These are phyloP conservation scores for Gymnothorax javanicus DNA, from an alignment of 2,797 vertebrate genomes.

Conservation along the genomic window DNA sequence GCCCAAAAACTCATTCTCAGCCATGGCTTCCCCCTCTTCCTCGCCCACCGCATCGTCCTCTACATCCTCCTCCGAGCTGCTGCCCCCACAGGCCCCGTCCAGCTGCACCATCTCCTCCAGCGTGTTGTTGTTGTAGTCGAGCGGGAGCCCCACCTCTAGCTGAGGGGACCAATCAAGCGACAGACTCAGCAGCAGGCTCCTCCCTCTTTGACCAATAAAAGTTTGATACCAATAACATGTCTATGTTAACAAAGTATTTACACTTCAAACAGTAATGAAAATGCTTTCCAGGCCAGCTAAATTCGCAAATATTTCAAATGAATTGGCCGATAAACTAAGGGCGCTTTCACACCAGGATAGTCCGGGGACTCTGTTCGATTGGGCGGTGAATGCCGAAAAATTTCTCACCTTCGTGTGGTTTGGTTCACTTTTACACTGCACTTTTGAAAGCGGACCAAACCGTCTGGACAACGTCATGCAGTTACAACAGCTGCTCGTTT, in stretches of 20 bases:
- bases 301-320: neutral
- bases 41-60: constrained; percentile 61
- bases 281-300: neutral
- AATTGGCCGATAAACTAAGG: neutral
- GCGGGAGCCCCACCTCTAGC: constrained; percentile 60
- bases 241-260: neutral
- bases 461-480: too few species aligned
- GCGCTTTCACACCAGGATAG: too few species aligned
- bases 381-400: too few species aligned
- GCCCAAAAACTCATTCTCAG: constrained; percentile 83
- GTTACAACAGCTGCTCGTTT: too few species aligned
- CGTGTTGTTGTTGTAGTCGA: constrained; percentile 67
- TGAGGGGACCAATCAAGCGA: constrained; percentile 37
- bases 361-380: too few species aligned
- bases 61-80: constrained; percentile 72
- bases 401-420: too few species aligned
- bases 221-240: neutral
- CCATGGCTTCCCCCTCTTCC: constrained; percentile 60
- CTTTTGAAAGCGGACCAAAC: too few species aligned
- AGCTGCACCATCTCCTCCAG: constrained; percentile 84
- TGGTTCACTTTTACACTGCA: too few species aligned
- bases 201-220: neutral
- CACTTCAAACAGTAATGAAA: neutral
- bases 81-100: constrained; percentile 83
- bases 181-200: neutral